A percentile compares a stretch with the other conserved stretches of the same genome.
Evolutionary conservation across 2,113 vertebrate genomes (phyloP).

Genomic region (Pipra filicauda): DNA sequence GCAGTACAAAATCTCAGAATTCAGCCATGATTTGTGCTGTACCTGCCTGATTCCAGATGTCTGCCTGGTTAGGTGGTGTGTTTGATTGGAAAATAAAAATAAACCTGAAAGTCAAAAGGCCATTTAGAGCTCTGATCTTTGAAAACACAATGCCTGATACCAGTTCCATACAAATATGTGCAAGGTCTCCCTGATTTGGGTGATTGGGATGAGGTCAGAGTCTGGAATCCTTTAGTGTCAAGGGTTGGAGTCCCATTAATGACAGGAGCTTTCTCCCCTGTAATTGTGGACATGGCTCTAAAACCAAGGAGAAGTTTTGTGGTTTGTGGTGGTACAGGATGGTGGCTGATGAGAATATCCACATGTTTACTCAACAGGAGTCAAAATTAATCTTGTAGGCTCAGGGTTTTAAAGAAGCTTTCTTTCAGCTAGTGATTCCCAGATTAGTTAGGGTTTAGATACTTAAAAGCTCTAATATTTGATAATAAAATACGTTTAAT

Average conservation of each 20-base stretch:
- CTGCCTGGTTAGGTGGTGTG: constrained; percentile 44
- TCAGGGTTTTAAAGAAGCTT: constrained; percentile 29
- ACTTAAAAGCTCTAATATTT: constrained; percentile 66
- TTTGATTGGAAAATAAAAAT: constrained; percentile 10
- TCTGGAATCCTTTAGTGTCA: neutral
- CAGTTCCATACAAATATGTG: neutral
- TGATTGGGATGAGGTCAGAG: neutral
- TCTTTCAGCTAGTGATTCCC: constrained; percentile 59
- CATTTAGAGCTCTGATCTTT: neutral
- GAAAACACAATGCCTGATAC: fast-evolving
- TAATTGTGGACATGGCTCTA: neutral
- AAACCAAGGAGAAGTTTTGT: neutral
- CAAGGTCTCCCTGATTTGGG: neutral
- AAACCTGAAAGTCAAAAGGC: neutral
- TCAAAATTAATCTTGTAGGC: constrained; percentile 43
- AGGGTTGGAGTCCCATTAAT: neutral
- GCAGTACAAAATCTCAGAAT: neutral
- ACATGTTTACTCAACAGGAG: constrained; percentile 32
- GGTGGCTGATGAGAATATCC: neutral
- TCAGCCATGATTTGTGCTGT: constrained; percentile 22
- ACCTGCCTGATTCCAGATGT: constrained; percentile 18
- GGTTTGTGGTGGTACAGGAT: neutral
- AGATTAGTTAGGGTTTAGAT: constrained; percentile 65
- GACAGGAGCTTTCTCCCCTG: neutral
- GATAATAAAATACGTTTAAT: constrained; percentile 63